Percentiles rank a stretch among this genome's conserved stretches.
Conservation (phyloP, 1,140 invertebrate genomes). For the Ylistrum balloti region DNA sequence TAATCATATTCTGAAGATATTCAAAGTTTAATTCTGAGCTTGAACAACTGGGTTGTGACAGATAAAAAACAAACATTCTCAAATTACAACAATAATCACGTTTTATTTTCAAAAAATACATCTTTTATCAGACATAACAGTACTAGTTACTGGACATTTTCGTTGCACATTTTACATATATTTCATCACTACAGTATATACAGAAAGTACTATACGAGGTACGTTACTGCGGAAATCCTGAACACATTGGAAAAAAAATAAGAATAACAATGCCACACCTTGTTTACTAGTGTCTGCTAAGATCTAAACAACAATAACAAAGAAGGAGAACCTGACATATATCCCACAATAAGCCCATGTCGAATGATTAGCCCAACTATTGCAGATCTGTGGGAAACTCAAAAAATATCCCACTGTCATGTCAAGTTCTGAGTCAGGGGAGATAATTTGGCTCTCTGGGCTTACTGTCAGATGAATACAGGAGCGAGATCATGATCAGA, state of each 20-base stretch:
- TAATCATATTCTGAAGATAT: too few species aligned
- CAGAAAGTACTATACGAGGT: not conserved
- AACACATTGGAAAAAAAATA: not conserved
- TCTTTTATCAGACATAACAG: not conserved
- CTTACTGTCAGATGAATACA: too few species aligned
- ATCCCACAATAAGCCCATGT: too few species aligned
- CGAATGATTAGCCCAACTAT: too few species aligned
- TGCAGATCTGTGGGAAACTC: not conserved
- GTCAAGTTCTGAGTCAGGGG: not conserved
- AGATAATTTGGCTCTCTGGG: too few species aligned
- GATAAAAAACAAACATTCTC: too few species aligned
- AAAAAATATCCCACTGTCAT: not conserved
- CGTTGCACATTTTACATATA: not conserved
- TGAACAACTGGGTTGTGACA: too few species aligned
- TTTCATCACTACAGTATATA: not conserved
- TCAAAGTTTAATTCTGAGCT: too few species aligned
- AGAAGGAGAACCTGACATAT: too few species aligned
- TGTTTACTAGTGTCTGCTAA: not conserved
- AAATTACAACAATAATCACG: not conserved
- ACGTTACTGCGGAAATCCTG: not conserved
- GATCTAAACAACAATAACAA: too few species aligned
- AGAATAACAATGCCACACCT: not conserved
- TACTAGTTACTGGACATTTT: slow-evolving; percentile 28
- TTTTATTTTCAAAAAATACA: not conserved
- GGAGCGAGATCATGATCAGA: too few species aligned